A percentile compares a stretch with the other conserved stretches of the same genome.
phyloP scores from a whole-genome alignment of 2,113 vertebrate species.

The Pseudopodoces humilis region DNA sequence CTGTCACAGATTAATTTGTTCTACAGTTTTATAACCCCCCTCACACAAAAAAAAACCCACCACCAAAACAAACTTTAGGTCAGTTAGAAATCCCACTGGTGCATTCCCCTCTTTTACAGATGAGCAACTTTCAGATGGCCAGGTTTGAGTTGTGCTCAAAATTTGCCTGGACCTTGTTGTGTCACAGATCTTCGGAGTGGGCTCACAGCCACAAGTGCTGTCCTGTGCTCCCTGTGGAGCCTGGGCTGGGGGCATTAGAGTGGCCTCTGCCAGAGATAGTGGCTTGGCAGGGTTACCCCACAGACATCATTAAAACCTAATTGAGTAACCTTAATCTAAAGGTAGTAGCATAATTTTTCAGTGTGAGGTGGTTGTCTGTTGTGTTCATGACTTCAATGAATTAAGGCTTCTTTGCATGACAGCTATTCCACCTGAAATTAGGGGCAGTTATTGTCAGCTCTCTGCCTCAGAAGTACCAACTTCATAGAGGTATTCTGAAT shows the following conservation, averaged over 20 bases:
- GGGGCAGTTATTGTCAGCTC: neutral
- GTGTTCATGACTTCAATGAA: neutral
- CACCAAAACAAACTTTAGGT: neutral
- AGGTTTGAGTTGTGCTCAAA: neutral
- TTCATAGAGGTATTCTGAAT: neutral
- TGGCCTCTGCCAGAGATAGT: neutral
- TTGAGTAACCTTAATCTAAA: neutral
- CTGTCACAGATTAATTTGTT: neutral
- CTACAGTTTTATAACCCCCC: neutral
- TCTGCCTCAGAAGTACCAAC: neutral
- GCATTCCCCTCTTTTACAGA: neutral
- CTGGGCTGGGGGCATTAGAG: fast-evolving
- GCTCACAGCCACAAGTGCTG: fast-evolving
- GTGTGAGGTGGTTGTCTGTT: neutral
- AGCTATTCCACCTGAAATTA: neutral
- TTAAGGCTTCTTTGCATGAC: neutral
- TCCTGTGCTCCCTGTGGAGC: neutral
- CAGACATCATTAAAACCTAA: neutral
- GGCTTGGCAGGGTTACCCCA: neutral
- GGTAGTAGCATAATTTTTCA: neutral
- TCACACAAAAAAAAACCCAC: neutral
- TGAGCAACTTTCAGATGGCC: neutral
- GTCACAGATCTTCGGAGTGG: neutral
- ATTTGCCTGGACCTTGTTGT: neutral
- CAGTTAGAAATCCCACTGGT: neutral